A percentile compares a stretch with the other conserved stretches of the same genome.
Evolutionary conservation across 2,797 vertebrate genomes (phyloP).

Genomic region (Myiothlypis coronata): DNA sequence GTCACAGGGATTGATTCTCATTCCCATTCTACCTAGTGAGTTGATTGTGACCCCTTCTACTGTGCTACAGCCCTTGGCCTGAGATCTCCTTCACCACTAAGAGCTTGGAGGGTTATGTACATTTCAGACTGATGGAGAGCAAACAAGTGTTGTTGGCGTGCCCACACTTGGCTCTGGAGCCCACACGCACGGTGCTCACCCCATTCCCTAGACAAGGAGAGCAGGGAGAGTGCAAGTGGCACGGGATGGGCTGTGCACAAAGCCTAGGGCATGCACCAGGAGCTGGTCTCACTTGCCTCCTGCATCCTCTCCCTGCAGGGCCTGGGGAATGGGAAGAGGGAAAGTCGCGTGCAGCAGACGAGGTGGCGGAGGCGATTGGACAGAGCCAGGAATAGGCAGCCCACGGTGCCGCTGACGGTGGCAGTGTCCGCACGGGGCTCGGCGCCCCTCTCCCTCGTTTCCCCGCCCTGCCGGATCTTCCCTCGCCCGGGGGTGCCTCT

Average conservation of each 20-base stretch:
- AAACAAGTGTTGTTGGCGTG: fast-evolving
- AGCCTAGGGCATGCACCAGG: neutral
- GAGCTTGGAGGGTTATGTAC: neutral
- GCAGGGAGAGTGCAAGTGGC: neutral
- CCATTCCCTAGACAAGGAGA: neutral
- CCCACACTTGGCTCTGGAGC: neutral
- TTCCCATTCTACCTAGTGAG: neutral
- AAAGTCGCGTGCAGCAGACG: too few relatives aligned
- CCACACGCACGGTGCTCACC: fast-evolving
- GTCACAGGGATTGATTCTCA: neutral
- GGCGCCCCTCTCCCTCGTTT: neutral
- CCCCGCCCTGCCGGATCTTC: neutral
- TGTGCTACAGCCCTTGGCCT: neutral
- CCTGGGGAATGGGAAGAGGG: neutral
- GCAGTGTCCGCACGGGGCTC: neutral
- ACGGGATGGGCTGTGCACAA: neutral
- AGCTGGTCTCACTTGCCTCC: neutral
- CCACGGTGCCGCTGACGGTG: neutral
- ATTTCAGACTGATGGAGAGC: neutral
- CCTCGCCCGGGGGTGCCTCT: neutral
- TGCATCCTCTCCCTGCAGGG: neutral
- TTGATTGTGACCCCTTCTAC: neutral
- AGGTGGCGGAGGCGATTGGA: neutral
- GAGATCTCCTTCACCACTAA: neutral
- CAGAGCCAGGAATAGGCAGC: neutral